These are phyloP conservation scores for Eucidaris tribuloides DNA, from an alignment of 35 echinoderm and acorn worm genomes.

Conservation along the genomic window DNA sequence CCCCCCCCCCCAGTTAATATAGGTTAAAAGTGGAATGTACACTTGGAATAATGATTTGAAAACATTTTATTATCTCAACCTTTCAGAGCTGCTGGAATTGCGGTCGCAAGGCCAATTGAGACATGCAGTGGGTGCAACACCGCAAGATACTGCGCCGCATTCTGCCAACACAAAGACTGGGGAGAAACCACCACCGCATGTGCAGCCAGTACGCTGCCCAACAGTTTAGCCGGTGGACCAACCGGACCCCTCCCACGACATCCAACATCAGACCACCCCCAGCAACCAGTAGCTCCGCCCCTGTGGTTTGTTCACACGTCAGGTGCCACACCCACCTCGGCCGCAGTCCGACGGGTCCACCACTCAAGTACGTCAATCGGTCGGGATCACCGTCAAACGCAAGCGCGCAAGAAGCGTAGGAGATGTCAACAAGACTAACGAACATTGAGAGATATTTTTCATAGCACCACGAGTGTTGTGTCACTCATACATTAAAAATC, in stretches of 20 bases:
- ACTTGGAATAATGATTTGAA: too few species aligned
- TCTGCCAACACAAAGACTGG: conserved; percentile 99
- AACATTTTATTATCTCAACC: conserved; percentile 26
- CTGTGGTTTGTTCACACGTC: too few species aligned
- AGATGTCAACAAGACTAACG: too few species aligned
- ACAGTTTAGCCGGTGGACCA: neutral
- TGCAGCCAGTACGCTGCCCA: conserved; percentile 73
- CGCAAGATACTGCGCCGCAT: conserved; percentile 92
- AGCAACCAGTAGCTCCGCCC: neutral
- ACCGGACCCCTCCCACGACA: neutral
- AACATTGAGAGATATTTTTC: too few species aligned
- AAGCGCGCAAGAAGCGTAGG: conserved; percentile 5
- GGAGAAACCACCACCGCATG: conserved; percentile 94
- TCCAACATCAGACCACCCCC: neutral
- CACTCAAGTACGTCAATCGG: conserved; percentile 38
- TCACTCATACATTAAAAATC: too few species aligned
- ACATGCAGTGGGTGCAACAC: conserved; percentile 99
- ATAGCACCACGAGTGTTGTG: too few species aligned
- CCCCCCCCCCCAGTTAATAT: too few species aligned
- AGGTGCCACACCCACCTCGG: conserved; percentile 39
- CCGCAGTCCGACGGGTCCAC: conserved; percentile 37
- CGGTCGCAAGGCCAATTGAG: conserved; percentile 98
- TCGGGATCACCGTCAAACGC: conserved; percentile 35
- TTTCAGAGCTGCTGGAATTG: conserved; percentile 98
- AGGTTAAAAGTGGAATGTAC: too few species aligned